These are phyloP conservation scores for Cryptosula pallasiana DNA, from an alignment of 2,888 invertebrate genomes.

Conservation along the genomic window DNA sequence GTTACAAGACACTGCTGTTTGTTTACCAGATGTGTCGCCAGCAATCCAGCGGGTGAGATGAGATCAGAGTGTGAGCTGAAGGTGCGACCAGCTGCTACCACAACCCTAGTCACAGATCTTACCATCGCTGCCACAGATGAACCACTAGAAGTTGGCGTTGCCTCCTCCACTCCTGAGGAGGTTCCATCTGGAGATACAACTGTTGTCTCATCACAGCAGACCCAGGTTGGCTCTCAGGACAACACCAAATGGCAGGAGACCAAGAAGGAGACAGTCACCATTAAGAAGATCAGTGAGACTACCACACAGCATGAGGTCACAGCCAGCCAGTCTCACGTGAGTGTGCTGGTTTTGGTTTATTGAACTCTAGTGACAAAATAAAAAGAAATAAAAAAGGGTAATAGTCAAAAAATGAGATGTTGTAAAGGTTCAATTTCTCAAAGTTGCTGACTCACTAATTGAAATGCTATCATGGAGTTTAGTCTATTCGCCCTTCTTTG, in stretches of 20 bases:
- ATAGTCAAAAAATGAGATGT: no score
- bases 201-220: neutral
- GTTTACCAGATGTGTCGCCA: slow-evolving; percentile 71
- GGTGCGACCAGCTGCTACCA: slow-evolving; percentile 15
- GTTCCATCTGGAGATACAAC: neutral
- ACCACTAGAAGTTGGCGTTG: neutral
- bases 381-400: no score
- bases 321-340: no score
- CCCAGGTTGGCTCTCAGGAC: neutral
- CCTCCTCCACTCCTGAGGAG: neutral
- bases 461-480: no score
- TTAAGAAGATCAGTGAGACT: neutral
- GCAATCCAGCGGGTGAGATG: slow-evolving; percentile 79
- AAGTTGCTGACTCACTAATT: no score
- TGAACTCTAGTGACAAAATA: no score
- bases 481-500: no score
- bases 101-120: neutral
- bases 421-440: no score
- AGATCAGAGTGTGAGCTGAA: slow-evolving; percentile 56
- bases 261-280: neutral
- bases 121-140: neutral
- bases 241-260: neutral
- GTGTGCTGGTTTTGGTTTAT: no score
- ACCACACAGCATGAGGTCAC: neutral
- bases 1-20: no score